Percentiles rank a stretch among this genome's conserved stretches.
These are phyloP conservation scores for Oceanodroma tethys DNA, from an alignment of 2,113 vertebrate genomes.

Conservation along the genomic window DNA sequence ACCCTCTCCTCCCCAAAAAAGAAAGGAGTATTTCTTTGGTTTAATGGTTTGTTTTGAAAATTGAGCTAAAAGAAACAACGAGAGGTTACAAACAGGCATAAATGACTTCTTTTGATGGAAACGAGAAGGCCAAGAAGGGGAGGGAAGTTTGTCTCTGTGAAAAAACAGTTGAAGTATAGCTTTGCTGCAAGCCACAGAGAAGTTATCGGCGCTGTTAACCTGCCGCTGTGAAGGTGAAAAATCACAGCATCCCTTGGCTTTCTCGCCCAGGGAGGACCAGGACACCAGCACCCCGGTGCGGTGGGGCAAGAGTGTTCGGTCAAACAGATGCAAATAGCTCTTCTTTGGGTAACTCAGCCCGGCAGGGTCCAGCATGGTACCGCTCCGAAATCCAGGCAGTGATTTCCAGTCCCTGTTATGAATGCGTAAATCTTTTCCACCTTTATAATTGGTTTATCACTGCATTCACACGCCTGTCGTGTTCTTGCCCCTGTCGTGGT, in stretches of 20 bases:
- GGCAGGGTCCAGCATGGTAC: neutral
- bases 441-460: no score
- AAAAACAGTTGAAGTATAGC: neutral
- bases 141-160: neutral
- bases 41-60: neutral
- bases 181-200: neutral
- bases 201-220: fast-evolving
- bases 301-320: fast-evolving
- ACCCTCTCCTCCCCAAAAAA: neutral
- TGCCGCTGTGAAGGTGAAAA: neutral
- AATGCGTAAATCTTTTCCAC: fast-evolving
- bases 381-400: fast-evolving
- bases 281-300: fast-evolving
- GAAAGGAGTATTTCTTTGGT: neutral
- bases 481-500: fast-evolving
- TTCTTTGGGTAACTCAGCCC: neutral
- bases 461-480: fast-evolving
- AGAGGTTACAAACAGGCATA: neutral
- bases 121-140: neutral
- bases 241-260: fast-evolving
- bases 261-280: no score
- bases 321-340: fast-evolving
- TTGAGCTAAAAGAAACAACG: neutral
- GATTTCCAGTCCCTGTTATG: fast-evolving
- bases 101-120: neutral